A percentile compares a stretch with the other conserved stretches of the same genome.
Conservation (phyloP, 2,888 invertebrate genomes). For the Lasioglossum figueresi region DNA sequence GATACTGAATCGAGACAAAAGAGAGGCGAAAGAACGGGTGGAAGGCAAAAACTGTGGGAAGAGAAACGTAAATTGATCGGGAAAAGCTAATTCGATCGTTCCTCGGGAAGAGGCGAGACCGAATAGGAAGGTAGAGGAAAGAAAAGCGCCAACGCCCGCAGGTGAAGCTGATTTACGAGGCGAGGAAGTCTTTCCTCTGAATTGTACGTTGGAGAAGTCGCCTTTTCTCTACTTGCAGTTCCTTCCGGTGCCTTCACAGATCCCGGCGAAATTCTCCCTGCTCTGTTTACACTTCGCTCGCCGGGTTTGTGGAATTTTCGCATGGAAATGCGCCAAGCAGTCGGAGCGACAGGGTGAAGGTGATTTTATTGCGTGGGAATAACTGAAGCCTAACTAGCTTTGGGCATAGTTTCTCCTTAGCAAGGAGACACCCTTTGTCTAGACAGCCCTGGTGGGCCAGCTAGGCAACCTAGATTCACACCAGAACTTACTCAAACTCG, state of each 20-base stretch:
- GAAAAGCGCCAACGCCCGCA: slow-evolving; percentile 46
- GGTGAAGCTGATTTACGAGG: slow-evolving; percentile 67
- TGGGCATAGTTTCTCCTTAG: not conserved
- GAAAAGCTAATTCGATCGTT: slow-evolving; percentile 64
- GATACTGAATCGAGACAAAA: not conserved
- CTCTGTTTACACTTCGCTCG: not conserved
- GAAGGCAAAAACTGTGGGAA: slow-evolving; percentile 10
- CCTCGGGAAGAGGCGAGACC: slow-evolving; percentile 2
- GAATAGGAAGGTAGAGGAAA: not conserved
- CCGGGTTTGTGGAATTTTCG: not conserved
- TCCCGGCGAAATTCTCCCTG: not conserved
- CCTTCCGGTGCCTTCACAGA: not conserved
- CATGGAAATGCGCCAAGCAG: not conserved
- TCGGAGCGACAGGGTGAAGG: not conserved
- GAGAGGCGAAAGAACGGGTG: not conserved
- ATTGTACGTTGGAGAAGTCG: slow-evolving; percentile 20
- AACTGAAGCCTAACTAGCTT: not conserved
- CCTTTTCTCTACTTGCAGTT: slow-evolving; percentile 4
- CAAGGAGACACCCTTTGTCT: not conserved
- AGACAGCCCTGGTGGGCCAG: not conserved
- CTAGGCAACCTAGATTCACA: no score
- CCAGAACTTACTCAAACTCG: no score
- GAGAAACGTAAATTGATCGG: slow-evolving; percentile 58
- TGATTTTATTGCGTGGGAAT: not conserved
- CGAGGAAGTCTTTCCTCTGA: slow-evolving; percentile 54